Percentiles rank a stretch among this genome's conserved stretches.
phyloP scores from a whole-genome alignment of 2,113 vertebrate species.

The Python bivittatus region DNA sequence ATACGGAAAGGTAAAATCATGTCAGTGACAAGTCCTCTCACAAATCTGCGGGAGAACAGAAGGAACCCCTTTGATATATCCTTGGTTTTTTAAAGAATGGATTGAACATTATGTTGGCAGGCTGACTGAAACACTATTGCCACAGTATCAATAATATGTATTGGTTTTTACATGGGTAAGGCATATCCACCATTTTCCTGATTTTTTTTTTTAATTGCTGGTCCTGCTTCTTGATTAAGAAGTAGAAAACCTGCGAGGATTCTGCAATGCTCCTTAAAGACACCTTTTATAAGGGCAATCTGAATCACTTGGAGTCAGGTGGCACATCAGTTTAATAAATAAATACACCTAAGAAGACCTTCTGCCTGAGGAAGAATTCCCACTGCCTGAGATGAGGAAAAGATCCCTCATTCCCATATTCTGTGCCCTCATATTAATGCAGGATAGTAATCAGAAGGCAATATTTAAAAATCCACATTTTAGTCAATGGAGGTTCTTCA shows the following conservation, averaged over 20 bases:
- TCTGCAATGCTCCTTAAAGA: not conserved
- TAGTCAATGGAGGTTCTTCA: not conserved
- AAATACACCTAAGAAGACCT: not conserved
- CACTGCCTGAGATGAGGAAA: not conserved
- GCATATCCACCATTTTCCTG: not conserved
- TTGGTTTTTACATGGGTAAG: not conserved
- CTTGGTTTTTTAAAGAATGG: not conserved
- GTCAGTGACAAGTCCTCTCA: not conserved
- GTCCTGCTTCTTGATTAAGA: not conserved
- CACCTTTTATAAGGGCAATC: not conserved
- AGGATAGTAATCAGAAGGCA: not conserved
- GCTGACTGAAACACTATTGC: not conserved
- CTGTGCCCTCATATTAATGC: not conserved
- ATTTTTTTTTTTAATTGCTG: not conserved
- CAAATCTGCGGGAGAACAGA: not conserved
- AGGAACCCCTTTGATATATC: not conserved
- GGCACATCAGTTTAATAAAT: not conserved
- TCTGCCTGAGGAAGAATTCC: not conserved
- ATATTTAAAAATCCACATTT: not conserved
- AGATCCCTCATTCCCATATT: not conserved
- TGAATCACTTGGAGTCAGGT: not conserved
- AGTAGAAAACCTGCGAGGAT: not conserved
- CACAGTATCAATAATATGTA: not conserved
- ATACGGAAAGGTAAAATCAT: constrained; percentile 7
- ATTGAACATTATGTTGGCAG: not conserved